These are phyloP conservation scores for Siderastrea siderea DNA, from an alignment of 92 coral and sea anemone species.

Conservation along the genomic window DNA sequence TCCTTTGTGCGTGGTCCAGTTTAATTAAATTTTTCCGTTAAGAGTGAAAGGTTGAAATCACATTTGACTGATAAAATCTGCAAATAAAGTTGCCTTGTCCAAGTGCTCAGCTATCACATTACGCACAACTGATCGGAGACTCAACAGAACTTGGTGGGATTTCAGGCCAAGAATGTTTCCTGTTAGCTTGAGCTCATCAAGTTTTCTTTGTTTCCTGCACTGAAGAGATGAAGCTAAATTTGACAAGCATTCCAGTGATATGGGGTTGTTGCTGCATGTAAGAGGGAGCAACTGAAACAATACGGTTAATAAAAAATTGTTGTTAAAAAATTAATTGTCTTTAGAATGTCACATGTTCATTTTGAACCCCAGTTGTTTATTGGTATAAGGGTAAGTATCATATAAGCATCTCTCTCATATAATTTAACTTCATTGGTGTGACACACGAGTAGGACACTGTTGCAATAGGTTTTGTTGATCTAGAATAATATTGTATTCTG, in stretches of 20 bases:
- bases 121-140: slow-evolving; percentile 5
- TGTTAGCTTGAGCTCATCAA: slow-evolving; percentile 40
- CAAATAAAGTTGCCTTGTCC: slow-evolving; percentile 46
- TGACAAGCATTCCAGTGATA: slow-evolving; percentile 31
- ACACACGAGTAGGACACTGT: too few species aligned
- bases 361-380: too few species aligned
- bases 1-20: too few species aligned
- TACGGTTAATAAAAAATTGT: background rate
- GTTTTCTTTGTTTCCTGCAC: slow-evolving; percentile 33
- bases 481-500: too few species aligned
- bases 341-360: too few species aligned
- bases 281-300: background rate
- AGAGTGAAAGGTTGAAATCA: background rate
- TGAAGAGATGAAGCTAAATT: slow-evolving; percentile 26
- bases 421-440: too few species aligned
- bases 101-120: slow-evolving; percentile 14
- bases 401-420: too few species aligned
- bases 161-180: background rate
- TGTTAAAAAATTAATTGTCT: too few species aligned
- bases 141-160: slow-evolving; percentile 1
- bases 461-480: too few species aligned
- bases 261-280: slow-evolving; percentile 14
- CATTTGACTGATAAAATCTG: slow-evolving; percentile 50
- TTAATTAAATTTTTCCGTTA: too few species aligned
- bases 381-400: too few species aligned